Evolutionary conservation across 2,797 vertebrate species (phyloP).

Genomic region (Lateolabrax maculatus): DNA sequence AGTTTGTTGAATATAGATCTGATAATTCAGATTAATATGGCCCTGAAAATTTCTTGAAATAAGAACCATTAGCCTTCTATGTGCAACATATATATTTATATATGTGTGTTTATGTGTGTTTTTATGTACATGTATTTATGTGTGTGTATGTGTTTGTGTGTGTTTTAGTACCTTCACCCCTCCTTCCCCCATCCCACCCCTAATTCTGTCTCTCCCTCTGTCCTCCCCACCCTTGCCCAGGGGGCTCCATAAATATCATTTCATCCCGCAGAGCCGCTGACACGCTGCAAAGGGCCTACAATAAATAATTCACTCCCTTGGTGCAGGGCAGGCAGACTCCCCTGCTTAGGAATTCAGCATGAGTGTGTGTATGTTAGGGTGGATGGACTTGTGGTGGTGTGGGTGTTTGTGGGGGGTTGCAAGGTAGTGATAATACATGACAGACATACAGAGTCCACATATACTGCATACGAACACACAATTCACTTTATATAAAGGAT

Average conservation of each 20-base stretch:
- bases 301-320: constrained; percentile 91
- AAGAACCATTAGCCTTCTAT: constrained; percentile 32
- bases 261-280: constrained; percentile 90
- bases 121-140: too few species aligned
- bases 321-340: constrained; percentile 79
- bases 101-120: too few species aligned
- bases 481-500: constrained; percentile 39
- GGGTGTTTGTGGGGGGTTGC: constrained; percentile 30
- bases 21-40: not conserved
- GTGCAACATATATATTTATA: constrained; percentile 4
- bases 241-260: constrained; percentile 94
- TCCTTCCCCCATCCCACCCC: constrained; percentile 39
- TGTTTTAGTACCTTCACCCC: constrained; percentile 53
- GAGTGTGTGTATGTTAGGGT: constrained; percentile 70
- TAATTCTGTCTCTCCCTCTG: constrained; percentile 65
- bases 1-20: not conserved
- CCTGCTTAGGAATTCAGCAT: constrained; percentile 88
- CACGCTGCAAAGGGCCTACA: constrained; percentile 87
- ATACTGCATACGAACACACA: constrained; percentile 20
- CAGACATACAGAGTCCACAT: constrained; percentile 43
- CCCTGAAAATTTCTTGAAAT: not conserved
- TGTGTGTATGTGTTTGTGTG: constrained; percentile 11
- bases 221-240: constrained; percentile 80
- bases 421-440: constrained; percentile 44
- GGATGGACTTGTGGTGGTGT: constrained; percentile 36